phyloP scores from a whole-genome alignment of 1,140 invertebrate genomes.

The Drosophila nasuta region DNA sequence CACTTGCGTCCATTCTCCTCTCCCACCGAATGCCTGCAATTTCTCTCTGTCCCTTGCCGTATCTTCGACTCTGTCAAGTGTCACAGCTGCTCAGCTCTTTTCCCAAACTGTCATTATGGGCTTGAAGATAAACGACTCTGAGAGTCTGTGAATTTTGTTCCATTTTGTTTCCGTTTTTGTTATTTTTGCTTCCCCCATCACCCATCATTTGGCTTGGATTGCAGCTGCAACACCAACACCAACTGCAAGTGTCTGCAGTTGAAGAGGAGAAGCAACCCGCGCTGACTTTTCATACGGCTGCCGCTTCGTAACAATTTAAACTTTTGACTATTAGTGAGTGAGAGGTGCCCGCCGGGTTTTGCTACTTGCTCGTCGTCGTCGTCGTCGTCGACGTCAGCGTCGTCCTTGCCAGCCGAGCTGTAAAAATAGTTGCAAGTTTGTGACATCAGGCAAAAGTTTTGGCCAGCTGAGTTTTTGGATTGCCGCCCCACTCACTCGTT shows the following conservation, averaged over 20 bases:
- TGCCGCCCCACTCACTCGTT: not conserved
- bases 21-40: not conserved
- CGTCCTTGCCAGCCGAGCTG: slow-evolving; percentile 8
- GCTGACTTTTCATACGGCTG: slow-evolving; percentile 80
- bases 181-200: not conserved
- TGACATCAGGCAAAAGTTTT: slow-evolving; percentile 65
- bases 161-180: slow-evolving; percentile 50
- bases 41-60: not conserved
- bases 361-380: not conserved
- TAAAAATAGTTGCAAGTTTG: slow-evolving; percentile 79
- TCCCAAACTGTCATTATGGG: slow-evolving; percentile 78
- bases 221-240: not conserved
- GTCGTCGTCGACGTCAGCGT: too few species aligned
- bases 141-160: slow-evolving; percentile 50
- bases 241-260: slow-evolving; percentile 36
- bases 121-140: slow-evolving; percentile 79
- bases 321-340: slow-evolving; percentile 76
- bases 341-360: slow-evolving; percentile 32
- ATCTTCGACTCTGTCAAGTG: slow-evolving; percentile 43
- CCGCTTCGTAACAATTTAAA: slow-evolving; percentile 76
- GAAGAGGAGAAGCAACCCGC: slow-evolving; percentile 20
- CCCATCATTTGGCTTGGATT: not conserved
- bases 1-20: too few species aligned
- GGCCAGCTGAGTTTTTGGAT: slow-evolving; percentile 24
- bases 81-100: slow-evolving; percentile 72